Base-by-base conservation (phyloP, 2,113 vertebrate species). In the Nothoprocta perdicaria region DNA sequence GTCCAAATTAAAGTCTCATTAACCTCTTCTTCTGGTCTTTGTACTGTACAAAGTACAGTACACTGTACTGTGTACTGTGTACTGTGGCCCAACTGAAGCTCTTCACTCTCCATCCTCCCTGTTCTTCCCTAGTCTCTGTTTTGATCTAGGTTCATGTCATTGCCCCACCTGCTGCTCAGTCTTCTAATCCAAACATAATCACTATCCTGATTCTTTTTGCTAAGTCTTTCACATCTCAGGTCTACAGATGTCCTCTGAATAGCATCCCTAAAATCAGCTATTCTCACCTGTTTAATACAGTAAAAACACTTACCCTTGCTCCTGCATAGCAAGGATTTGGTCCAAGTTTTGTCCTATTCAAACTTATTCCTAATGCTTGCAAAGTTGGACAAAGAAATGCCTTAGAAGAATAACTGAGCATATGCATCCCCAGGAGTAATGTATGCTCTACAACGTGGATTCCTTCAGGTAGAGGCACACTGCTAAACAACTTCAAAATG, bases 51-150 rank as follows among this genome's bases (percentile, higher is more conserved):
- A n/a, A n/a, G n/a, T n/a, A n/a, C n/a, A n/a, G n/a, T n/a, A n/a
- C n/a, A n/a, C n/a, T n/a, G n/a, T n/a, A n/a, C n/a, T n/a, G n/a
- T n/a, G n/a, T n/a, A n/a, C n/a, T n/a, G n/a, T 17, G 26, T 3
- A 38, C 29, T 46, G 45, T 12, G 21, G 24, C 11, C 82, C 9
- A 82, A 8, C 9, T 13, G 4, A 76, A 79, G 22, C 16, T 86
- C 61, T 86, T 80, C n/a, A 41, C 53, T 73, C 23, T 69, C 10
- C 12, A 65, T 3, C 0, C 18, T 57, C 7, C 2, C 10, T 35
- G 77, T 11, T 12, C 8, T 18, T 4, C 1, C 2, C 5, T 5
- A 7, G 4, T 4, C 18, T 29, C 23, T 16, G 5, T 7, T 31
- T 45, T 21, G 6, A 45, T 62, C 45, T 4, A 24, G 26, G 62